phyloP scores from a whole-genome alignment of 2,888 invertebrate genomes.

The Gymnoscelis rufifasciata region DNA sequence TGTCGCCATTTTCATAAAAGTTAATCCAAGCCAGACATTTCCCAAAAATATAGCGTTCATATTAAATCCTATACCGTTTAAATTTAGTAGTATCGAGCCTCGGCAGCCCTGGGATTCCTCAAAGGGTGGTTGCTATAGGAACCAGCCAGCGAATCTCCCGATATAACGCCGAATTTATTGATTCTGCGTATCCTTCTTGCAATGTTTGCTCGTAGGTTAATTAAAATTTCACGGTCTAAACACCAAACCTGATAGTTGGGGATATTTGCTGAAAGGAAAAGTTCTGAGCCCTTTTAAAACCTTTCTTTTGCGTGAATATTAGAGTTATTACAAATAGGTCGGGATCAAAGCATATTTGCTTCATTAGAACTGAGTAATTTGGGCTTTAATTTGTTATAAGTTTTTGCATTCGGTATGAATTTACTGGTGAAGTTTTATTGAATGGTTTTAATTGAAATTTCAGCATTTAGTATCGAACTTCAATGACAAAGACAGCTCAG shows the following conservation, averaged over 20 bases:
- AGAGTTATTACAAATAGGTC: background rate
- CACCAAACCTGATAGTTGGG: background rate
- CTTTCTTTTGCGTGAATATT: background rate
- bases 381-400: background rate
- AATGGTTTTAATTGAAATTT: too few species aligned
- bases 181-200: constrained; percentile 53
- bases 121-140: constrained; percentile 68
- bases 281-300: background rate
- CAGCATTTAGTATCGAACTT: too few species aligned
- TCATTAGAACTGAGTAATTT: background rate
- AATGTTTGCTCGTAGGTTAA: constrained; percentile 20
- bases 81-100: constrained; percentile 39
- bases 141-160: constrained; percentile 59
- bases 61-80: constrained; percentile 39
- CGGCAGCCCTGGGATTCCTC: constrained; percentile 34
- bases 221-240: constrained; percentile 7
- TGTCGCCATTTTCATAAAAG: constrained; percentile 2
- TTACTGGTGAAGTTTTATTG: background rate
- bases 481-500: too few species aligned
- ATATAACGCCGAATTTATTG: constrained; percentile 59
- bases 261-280: background rate
- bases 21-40: constrained; percentile 1
- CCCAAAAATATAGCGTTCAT: constrained; percentile 14
- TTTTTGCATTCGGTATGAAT: background rate
- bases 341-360: constrained; percentile 2